Evolutionary conservation across 2,888 invertebrate genomes (phyloP).

Genomic region (Temnothorax ravouxi): DNA sequence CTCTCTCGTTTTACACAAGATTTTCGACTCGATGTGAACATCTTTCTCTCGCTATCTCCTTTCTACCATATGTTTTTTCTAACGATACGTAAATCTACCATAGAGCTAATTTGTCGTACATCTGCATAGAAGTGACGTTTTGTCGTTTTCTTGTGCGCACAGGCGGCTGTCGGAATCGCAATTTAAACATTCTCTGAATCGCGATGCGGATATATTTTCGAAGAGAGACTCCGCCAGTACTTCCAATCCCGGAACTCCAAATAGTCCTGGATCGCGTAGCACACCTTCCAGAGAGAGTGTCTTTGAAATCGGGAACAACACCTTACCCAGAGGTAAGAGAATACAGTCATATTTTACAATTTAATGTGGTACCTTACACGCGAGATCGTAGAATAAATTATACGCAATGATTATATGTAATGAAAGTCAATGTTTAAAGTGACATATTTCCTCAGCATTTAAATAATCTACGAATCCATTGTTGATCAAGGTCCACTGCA

Average conservation of each 20-base stretch:
- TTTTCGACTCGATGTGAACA: constrained; percentile 11
- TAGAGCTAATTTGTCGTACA: constrained; percentile 16
- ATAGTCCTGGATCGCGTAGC: constrained; percentile 78
- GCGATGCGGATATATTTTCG: constrained; percentile 82
- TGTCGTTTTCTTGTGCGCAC: constrained; percentile 35
- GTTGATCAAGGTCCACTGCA: constrained; percentile 70
- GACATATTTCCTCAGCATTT: not conserved
- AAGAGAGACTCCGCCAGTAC: constrained; percentile 79
- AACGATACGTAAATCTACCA: not conserved
- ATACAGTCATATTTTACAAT: constrained; percentile 72
- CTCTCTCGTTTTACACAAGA: not conserved
- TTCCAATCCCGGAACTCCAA: constrained; percentile 77
- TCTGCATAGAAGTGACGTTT: not conserved
- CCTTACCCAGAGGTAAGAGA: constrained; percentile 85
- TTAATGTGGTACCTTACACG: constrained; percentile 73
- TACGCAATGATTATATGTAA: not conserved
- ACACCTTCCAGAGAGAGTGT: constrained; percentile 82
- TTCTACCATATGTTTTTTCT: not conserved
- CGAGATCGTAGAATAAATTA: not conserved
- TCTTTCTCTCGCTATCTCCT: not conserved
- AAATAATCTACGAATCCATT: constrained; percentile 2
- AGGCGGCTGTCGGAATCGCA: constrained; percentile 84
- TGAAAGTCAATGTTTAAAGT: not conserved
- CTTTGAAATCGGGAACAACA: constrained; percentile 83
- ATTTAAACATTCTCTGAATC: constrained; percentile 82